These are phyloP conservation scores for Xanthorhoe designata DNA, from an alignment of 2,888 invertebrate species.

Conservation along the genomic window DNA sequence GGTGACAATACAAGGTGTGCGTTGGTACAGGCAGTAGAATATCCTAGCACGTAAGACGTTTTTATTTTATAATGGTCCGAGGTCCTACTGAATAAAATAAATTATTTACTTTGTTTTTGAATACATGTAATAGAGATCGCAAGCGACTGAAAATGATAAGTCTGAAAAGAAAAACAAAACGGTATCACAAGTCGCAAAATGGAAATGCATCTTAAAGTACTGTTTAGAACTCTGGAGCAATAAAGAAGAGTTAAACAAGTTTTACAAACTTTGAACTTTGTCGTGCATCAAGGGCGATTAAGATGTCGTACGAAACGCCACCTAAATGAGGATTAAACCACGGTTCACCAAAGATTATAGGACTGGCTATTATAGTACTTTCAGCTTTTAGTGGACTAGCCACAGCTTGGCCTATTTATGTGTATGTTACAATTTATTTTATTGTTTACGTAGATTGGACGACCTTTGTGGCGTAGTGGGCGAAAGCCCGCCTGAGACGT, in stretches of 20 bases:
- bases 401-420: not conserved
- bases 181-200: not conserved
- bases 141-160: not conserved
- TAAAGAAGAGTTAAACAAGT: conserved; percentile 12
- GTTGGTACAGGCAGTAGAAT: too few relatives aligned
- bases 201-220: conserved; percentile 11
- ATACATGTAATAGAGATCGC: too few relatives aligned
- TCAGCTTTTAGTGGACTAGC: not conserved
- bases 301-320: not conserved
- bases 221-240: not conserved
- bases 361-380: not conserved
- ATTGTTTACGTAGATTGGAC: too few relatives aligned
- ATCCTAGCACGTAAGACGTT: too few relatives aligned
- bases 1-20: too few relatives aligned
- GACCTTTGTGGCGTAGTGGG: too few relatives aligned
- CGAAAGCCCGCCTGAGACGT: too few relatives aligned
- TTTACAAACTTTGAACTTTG: conserved; percentile 10
- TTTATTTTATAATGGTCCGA: too few relatives aligned
- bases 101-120: too few relatives aligned
- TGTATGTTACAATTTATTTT: too few relatives aligned
- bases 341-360: not conserved
- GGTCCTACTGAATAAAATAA: too few relatives aligned
- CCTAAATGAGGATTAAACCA: not conserved
- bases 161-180: not conserved
- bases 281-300: not conserved